Conservation (phyloP, 2,888 invertebrate genomes). For the Drosophila nr. fundita region DNA sequence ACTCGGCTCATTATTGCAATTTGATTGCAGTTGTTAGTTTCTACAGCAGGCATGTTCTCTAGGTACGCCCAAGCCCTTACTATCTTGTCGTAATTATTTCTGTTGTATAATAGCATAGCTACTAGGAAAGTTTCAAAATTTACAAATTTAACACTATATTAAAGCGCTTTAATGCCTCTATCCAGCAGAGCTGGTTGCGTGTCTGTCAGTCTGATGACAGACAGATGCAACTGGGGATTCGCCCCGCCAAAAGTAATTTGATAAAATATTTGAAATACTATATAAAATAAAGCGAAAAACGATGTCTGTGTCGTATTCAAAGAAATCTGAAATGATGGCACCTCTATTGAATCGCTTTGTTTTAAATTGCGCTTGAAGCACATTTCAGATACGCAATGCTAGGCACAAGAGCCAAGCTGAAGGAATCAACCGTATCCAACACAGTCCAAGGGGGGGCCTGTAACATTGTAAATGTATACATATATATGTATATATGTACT, state of each 20-base stretch:
- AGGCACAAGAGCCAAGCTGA: conserved; percentile 65
- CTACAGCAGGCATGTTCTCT: background rate
- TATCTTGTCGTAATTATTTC: background rate
- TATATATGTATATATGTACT: background rate
- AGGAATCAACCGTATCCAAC: conserved; percentile 73
- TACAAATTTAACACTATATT: conserved; percentile 13
- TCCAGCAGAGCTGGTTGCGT: background rate
- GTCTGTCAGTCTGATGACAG: background rate
- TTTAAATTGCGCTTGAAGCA: conserved; percentile 35
- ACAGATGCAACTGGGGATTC: background rate
- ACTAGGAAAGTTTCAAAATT: conserved; percentile 5
- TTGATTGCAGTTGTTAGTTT: conserved; percentile 1
- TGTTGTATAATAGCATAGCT: background rate
- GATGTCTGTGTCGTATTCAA: background rate
- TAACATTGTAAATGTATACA: background rate
- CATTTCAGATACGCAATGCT: conserved; percentile 75
- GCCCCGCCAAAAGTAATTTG: background rate
- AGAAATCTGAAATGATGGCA: conserved; percentile 9
- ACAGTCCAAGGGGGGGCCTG: conserved; percentile 27
- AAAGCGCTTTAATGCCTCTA: background rate
- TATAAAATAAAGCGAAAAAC: background rate
- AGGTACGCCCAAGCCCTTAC: background rate
- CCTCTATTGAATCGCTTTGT: conserved; percentile 1
- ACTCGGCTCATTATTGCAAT: conserved; percentile 5
- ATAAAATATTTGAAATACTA: background rate